Evolutionary conservation across 2,797 vertebrate genomes (phyloP), one percentile per base, ranked within the genome.

Genomic region (Cossypha dichroa): DNA sequence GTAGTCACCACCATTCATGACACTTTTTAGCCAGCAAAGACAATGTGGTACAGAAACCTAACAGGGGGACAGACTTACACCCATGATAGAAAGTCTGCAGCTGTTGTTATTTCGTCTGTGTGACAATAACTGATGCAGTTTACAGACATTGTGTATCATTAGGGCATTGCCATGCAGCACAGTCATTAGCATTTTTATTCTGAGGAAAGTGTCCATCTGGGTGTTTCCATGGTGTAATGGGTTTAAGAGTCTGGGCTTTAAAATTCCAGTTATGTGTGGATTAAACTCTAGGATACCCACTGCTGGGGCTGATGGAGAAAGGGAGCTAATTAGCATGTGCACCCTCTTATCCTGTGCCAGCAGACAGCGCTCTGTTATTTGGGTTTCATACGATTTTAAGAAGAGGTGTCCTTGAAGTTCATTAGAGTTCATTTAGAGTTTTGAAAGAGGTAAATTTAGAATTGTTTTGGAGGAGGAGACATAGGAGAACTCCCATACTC

Each of bases 261-360:
- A 74, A 69, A 93, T 96, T 92, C 89, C 72, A 49, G 63, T 69
- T 89, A 9, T 64, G 45, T 22, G 33, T 54, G 78, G 87, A 82
- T 93, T 96, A 91, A 82, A 92, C 72, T 94, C 89, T 46, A 60
- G 86, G 93, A 77, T 95, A 92, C 88, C 46, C 73, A 26, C 59
- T 69, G 55, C 6, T 25, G 15, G 62, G 60, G 46, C 68, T 73
- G 70, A 75, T 0, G 0, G 73, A 72, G 68, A 66, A 92, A n/a
- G 29, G 46, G n/a, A 72, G 23, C 51, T 82, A 83, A 86, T 95
- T 74, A 69, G 55, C 28, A 15, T 23, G 19, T 36, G 46, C 14
- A 59, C 31, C 26, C 59, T 95, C 40, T 94, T 69, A 79, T 56
- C 80, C 59, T 5, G 2, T 64, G 78, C 93, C 78, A 97, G 93